Evolutionary conservation across 2,888 invertebrate species (phyloP), one percentile per base, ranked within the genome.

Genomic region (Morpho helenor): DNA sequence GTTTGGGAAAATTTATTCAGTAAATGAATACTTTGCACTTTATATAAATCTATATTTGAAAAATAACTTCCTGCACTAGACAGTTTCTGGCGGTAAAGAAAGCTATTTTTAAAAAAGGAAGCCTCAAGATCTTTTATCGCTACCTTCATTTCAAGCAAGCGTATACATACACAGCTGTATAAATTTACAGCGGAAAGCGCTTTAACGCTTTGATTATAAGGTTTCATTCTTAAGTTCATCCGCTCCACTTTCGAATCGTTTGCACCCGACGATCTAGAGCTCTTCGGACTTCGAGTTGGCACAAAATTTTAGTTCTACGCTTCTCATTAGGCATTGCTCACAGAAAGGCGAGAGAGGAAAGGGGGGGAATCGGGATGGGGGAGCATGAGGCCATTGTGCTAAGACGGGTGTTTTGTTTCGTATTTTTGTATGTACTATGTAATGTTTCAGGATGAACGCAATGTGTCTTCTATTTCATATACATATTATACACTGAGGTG

Each of bases 261-360:
- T 63, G 66, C 63, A 71, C 72, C 72, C 52, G 44, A 40, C 68
- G 63, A 69, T 80, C 74, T 76, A 82, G 79, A 75, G 79, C 77
- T 80, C 82, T 87, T 77, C 73, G 79, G 77, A 83, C 84, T 87
- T 87, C 80, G 87, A 88, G 86, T 85, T 87, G 87, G 87, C 84
- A 84, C 87, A 83, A 82, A 87, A 88, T 88, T 88, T 88, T 82
- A 85, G 86, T 78, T 86, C 79, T 78, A 82, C 84, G 86, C 79
- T 85, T 85, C 87, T 87, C 87, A 87, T 88, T 88, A 88, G 82
- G 75, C 77, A 75, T 72, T 75, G 79, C 72, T 81, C 75, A 72
- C 70, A 75, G 76, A 66, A 63, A 67, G 61, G 59, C 60, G 55
- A 48, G 53, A 58, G 66, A 69, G 65, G 64, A 69, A 64, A 69